Evolutionary conservation across 1,140 invertebrate genomes (phyloP).

Genomic region (Portunus trituberculatus): DNA sequence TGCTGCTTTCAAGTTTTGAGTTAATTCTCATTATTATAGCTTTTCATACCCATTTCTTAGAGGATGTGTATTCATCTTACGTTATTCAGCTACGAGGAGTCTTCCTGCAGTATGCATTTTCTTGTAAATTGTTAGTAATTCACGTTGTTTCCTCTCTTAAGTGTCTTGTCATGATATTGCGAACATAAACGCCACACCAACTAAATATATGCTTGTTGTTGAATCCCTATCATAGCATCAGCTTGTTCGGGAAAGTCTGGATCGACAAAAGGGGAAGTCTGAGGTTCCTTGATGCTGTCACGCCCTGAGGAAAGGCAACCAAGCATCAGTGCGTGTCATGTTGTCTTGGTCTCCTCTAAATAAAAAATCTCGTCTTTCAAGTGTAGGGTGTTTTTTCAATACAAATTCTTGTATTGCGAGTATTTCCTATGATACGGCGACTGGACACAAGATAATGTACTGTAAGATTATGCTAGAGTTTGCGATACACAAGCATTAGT

Average conservation of each 20-base stretch:
- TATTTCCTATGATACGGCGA: too few relatives aligned
- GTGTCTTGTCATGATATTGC: background rate
- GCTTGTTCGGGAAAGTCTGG: background rate
- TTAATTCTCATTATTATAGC: background rate
- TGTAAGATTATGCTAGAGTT: too few relatives aligned
- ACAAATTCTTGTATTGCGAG: too few relatives aligned
- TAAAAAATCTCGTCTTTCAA: background rate
- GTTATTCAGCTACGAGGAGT: background rate
- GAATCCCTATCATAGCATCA: background rate
- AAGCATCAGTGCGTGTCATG: background rate
- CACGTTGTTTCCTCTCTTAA: background rate
- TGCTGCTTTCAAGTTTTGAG: background rate
- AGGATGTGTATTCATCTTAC: background rate
- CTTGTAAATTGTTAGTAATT: background rate
- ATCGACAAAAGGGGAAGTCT: background rate
- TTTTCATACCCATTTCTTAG: background rate
- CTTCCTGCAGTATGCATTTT: too few relatives aligned
- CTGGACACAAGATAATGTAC: too few relatives aligned
- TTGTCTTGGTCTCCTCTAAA: background rate
- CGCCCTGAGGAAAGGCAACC: background rate
- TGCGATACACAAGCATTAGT: too few relatives aligned
- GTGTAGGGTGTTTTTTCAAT: too few relatives aligned
- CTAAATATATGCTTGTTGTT: background rate
- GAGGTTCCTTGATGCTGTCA: background rate
- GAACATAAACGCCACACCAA: background rate